Base-by-base conservation (phyloP, 1,140 invertebrate genomes). In the Drosophila jambulina region DNA sequence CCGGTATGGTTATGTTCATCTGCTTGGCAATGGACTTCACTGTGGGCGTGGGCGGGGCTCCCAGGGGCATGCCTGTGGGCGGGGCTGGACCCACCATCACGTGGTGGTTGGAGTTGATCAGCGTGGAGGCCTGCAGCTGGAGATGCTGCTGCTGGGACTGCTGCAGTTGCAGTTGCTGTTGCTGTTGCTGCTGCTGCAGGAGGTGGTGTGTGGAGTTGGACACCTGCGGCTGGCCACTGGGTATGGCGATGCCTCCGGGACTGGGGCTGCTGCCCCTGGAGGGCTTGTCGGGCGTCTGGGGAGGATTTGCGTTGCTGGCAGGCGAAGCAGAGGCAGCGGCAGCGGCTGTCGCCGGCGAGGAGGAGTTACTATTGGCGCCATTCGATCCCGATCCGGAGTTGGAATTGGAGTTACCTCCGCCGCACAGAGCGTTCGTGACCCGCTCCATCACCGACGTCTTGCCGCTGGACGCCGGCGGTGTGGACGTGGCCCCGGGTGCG, bases 391-490 rank as follows among this genome's bases (percentile, higher is more conserved):
- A 65, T 15, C 70, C 76, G 7, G 63, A 61, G 19, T 74, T 84
- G 19, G 79, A 86, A 34, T 80, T 93, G 92, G 93, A 93, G 42
- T 93, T 93, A 60, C 93, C 88, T 40, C 94, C 94, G 2, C 96
- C 96, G 91, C 96, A 97, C 42, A 97, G 95, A 12, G 96, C 97
- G 90, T 96, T 96, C 27, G 97, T 97, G 32, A 97, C 96, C 60
- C 97, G 95, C 93, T 97, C 96, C 94, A 97, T 97, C 61, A 97
- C 96, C 82, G 95, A 96, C 17, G 95, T 94, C 83, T 95, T 93
- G 74, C 88, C 93, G 64, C 81, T 91, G 59, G 86, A 63, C 42
- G 86, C 34, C 5, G 78, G 38, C 12, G 74, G 45, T 21, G 60
- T 58, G 49, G 79, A 42, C 3, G 67, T 59, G 62, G 51, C 40